Evolutionary conservation across 2,888 invertebrate species (phyloP).

Genomic region (Plebejus argus): DNA sequence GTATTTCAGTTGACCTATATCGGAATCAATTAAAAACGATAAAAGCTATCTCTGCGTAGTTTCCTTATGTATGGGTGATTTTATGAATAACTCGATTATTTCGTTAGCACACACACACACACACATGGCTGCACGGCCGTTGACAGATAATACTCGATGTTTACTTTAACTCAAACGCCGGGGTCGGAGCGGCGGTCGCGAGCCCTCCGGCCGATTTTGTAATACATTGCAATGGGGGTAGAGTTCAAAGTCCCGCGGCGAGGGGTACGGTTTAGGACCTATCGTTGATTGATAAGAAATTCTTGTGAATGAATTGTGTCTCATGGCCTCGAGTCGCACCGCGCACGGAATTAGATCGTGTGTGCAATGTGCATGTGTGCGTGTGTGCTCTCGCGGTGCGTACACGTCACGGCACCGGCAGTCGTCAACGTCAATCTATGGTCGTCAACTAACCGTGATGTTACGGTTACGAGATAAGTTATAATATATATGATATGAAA

Average conservation of each 20-base stretch:
- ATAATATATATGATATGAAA: too few relatives aligned
- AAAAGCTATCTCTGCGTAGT: slow-evolving; percentile 43
- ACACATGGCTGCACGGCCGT: slow-evolving; percentile 70
- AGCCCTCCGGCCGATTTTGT: slow-evolving; percentile 51
- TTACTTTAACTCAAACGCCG: slow-evolving; percentile 77
- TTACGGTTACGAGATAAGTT: slow-evolving; percentile 42
- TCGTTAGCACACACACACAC: slow-evolving; percentile 60
- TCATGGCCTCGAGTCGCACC: slow-evolving; percentile 73
- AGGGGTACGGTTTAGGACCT: slow-evolving; percentile 57
- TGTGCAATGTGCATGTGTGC: slow-evolving; percentile 50
- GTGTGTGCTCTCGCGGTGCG: not conserved
- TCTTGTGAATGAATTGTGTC: slow-evolving; percentile 78
- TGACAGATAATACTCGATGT: slow-evolving; percentile 80
- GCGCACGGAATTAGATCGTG: slow-evolving; percentile 64
- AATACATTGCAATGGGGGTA: slow-evolving; percentile 54
- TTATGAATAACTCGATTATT: slow-evolving; percentile 72
- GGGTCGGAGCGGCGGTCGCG: slow-evolving; percentile 62
- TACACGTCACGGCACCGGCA: slow-evolving; percentile 53
- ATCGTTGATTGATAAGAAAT: slow-evolving; percentile 53
- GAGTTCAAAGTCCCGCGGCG: slow-evolving; percentile 60
- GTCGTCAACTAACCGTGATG: slow-evolving; percentile 48
- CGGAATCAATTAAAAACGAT: slow-evolving; percentile 51
- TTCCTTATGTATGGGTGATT: slow-evolving; percentile 54
- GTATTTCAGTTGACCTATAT: slow-evolving; percentile 50
- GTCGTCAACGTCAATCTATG: too few relatives aligned